Conservation (phyloP, 2,113 vertebrate genomes). For the Gopherus evgoodei region DNA sequence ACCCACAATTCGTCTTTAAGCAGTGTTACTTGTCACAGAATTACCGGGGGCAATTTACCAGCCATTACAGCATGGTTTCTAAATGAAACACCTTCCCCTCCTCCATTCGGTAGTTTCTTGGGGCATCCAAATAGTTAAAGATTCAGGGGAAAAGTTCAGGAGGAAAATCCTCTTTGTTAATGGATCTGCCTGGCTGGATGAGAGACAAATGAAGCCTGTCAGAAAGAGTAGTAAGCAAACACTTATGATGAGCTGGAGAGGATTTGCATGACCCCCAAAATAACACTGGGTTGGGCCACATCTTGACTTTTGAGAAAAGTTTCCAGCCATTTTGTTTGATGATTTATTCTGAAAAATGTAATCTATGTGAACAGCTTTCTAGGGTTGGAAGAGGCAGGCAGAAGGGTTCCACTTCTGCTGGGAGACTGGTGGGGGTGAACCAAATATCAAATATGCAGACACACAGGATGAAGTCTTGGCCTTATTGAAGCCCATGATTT, state of each 20-base stretch:
- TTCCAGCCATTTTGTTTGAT: not conserved
- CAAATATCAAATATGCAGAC: not conserved
- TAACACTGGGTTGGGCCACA: not conserved
- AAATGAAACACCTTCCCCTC: not conserved
- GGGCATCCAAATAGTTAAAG: not conserved
- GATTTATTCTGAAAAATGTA: not conserved
- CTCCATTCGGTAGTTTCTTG: not conserved
- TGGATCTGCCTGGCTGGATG: not conserved
- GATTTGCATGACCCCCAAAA: not conserved
- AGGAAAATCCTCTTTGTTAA: not conserved
- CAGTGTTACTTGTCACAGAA: constrained; percentile 43
- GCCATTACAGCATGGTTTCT: constrained; percentile 35
- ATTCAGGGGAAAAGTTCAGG: not conserved
- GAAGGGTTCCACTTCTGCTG: not conserved
- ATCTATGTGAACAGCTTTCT: accelerated
- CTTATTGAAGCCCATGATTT: not conserved
- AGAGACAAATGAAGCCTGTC: not conserved
- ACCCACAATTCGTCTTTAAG: constrained; percentile 48
- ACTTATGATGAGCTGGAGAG: not conserved
- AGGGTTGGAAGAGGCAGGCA: not conserved
- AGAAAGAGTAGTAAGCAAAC: not conserved
- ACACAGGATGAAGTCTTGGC: accelerated
- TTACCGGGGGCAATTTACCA: constrained; percentile 50
- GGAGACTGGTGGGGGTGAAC: not conserved
- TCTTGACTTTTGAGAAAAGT: not conserved